These are phyloP conservation scores for Rhynchomys soricoides DNA, from an alignment of 2,113 vertebrate species.

Conservation along the genomic window DNA sequence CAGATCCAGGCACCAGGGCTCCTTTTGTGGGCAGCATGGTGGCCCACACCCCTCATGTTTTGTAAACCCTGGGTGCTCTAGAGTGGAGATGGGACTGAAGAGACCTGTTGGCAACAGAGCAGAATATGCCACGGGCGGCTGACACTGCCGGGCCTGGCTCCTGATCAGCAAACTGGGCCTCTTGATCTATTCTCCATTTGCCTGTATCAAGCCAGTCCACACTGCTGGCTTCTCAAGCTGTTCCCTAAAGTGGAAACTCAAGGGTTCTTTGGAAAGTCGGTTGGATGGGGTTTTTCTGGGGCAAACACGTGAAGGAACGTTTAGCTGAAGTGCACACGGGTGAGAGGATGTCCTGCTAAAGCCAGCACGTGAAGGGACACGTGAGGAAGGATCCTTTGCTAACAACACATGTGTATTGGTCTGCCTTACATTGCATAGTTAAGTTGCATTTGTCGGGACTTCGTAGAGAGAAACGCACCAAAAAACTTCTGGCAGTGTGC, in stretches of 20 bases:
- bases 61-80: not conserved
- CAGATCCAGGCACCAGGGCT: not conserved
- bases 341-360: too few species aligned
- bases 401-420: too few species aligned
- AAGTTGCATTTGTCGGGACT: too few species aligned
- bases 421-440: too few species aligned
- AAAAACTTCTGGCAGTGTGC: too few species aligned
- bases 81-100: not conserved
- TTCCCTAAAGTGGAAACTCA: not conserved
- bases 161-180: not conserved
- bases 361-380: too few species aligned
- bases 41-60: not conserved
- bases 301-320: too few species aligned
- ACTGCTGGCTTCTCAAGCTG: not conserved
- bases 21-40: not conserved
- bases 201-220: not conserved
- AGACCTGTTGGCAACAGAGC: not conserved
- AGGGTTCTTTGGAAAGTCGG: too few species aligned
- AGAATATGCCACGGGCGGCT: not conserved
- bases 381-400: too few species aligned
- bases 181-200: not conserved
- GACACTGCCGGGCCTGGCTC: not conserved
- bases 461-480: too few species aligned
- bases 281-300: too few species aligned
- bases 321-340: too few species aligned